Conservation (phyloP, 2,797 vertebrate genomes). For the Coranthus polyacanthus region DNA sequence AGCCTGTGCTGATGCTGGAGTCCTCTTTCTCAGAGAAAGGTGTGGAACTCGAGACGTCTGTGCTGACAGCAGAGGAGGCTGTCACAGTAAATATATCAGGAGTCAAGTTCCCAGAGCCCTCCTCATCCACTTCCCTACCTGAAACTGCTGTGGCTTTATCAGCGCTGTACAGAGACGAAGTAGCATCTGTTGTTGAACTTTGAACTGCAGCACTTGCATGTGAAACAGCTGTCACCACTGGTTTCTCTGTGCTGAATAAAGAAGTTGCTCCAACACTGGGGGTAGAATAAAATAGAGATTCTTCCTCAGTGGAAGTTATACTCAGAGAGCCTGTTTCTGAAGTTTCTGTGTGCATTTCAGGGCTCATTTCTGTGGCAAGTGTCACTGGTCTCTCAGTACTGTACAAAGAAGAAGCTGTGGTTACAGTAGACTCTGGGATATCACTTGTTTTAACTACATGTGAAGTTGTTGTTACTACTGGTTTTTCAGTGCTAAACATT, state of each 20-base stretch:
- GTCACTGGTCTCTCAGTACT: slow-evolving; percentile 10
- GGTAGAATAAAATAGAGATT: too few species aligned
- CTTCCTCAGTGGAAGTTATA: too few species aligned
- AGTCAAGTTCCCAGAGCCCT: slow-evolving; percentile 17
- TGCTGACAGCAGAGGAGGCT: background rate
- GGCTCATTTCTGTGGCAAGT: background rate
- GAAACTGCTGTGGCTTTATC: background rate
- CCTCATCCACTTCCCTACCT: too few species aligned
- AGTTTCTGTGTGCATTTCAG: background rate
- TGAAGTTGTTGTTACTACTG: slow-evolving; percentile 5
- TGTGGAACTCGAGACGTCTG: background rate
- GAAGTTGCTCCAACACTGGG: too few species aligned
- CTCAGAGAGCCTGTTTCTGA: background rate
- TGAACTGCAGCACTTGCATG: background rate
- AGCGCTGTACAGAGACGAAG: background rate
- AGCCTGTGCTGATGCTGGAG: background rate
- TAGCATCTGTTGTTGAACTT: background rate
- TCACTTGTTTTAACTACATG: background rate
- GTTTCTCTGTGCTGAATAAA: background rate
- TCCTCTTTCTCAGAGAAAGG: background rate
- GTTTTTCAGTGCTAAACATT: slow-evolving; percentile 12
- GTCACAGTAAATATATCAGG: background rate
- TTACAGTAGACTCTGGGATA: background rate
- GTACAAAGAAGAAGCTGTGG: background rate
- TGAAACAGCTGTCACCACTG: background rate